A percentile compares a stretch with the other conserved stretches of the same genome.
Conservation (phyloP, 2,888 invertebrate species). For the Lithophane socia region DNA sequence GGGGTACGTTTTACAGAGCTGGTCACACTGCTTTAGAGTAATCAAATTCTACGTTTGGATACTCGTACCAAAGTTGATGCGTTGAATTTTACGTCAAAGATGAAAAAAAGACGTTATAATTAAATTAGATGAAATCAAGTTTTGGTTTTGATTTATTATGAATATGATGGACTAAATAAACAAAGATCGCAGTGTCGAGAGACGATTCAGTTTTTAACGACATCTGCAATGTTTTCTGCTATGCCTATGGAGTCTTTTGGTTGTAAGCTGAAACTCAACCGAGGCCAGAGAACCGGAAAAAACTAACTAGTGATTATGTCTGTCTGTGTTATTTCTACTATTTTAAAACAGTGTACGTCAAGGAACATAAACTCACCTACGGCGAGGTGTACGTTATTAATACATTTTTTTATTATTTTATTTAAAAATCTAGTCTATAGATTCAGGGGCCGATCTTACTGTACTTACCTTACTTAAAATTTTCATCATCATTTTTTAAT, state of each 20-base stretch:
- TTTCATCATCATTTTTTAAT: too few species aligned
- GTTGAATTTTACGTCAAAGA: not conserved
- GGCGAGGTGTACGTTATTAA: too few species aligned
- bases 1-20: constrained; percentile 18
- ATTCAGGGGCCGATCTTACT: too few species aligned
- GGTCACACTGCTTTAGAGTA: constrained; percentile 23
- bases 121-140: not conserved
- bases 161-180: too few species aligned
- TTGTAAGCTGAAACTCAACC: not conserved
- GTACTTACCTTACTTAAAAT: too few species aligned
- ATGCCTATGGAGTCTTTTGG: not conserved
- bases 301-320: not conserved
- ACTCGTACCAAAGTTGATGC: not conserved
- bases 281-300: not conserved
- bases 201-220: not conserved
- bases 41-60: constrained; percentile 51
- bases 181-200: not conserved
- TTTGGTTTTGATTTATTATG: not conserved
- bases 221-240: not conserved
- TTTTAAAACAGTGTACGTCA: not conserved
- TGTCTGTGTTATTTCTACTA: not conserved
- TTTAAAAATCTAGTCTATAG: too few species aligned
- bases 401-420: too few species aligned
- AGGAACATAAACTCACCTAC: too few species aligned
- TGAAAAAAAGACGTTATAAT: not conserved